Percentiles rank a stretch among this genome's conserved stretches.
Evolutionary conservation across 2,113 vertebrate genomes (phyloP).

Genomic region (Poeciliopsis prolifica): DNA sequence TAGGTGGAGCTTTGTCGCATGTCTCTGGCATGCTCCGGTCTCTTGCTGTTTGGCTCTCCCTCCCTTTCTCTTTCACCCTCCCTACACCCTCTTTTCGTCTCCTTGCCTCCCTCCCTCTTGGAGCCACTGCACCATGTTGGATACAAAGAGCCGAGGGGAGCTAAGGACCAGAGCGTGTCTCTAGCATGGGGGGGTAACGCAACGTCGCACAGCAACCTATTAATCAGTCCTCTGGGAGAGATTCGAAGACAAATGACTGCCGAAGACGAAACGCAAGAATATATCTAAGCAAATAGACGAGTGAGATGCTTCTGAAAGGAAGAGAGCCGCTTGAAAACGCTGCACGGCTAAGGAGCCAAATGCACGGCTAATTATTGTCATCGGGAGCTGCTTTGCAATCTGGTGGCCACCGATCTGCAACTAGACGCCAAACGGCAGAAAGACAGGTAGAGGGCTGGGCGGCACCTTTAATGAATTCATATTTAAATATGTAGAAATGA

Average conservation of each 20-base stretch:
- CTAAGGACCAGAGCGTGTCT: constrained; percentile 65
- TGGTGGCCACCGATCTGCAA: constrained; percentile 41
- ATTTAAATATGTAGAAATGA: constrained; percentile 3
- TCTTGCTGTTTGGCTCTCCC: constrained; percentile 33
- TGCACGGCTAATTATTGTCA: constrained; percentile 55
- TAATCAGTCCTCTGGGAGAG: constrained; percentile 49
- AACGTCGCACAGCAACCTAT: constrained; percentile 48
- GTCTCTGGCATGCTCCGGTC: constrained; percentile 49
- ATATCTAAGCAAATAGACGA: constrained; percentile 16
- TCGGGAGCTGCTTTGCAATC: constrained; percentile 51
- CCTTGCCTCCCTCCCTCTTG: constrained; percentile 45
- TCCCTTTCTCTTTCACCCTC: constrained; percentile 15
- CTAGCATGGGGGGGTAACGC: constrained; percentile 62
- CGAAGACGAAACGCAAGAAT: constrained; percentile 15
- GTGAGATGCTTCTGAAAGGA: constrained; percentile 49
- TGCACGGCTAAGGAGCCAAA: constrained; percentile 39
- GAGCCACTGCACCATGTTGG: constrained; percentile 78
- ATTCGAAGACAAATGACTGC: constrained; percentile 26
- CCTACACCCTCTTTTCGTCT: constrained; percentile 14
- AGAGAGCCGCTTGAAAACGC: constrained; percentile 42
- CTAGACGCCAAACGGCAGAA: constrained; percentile 27
- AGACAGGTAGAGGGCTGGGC: constrained; percentile 50
- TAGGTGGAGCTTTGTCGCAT: constrained; percentile 67
- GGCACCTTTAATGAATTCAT: constrained; percentile 8
- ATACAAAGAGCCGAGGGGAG: constrained; percentile 74